Percentiles rank a stretch among this genome's conserved stretches.
phyloP scores from a whole-genome alignment of 2,797 vertebrate genomes.

The Enteromius trimaculatus region DNA sequence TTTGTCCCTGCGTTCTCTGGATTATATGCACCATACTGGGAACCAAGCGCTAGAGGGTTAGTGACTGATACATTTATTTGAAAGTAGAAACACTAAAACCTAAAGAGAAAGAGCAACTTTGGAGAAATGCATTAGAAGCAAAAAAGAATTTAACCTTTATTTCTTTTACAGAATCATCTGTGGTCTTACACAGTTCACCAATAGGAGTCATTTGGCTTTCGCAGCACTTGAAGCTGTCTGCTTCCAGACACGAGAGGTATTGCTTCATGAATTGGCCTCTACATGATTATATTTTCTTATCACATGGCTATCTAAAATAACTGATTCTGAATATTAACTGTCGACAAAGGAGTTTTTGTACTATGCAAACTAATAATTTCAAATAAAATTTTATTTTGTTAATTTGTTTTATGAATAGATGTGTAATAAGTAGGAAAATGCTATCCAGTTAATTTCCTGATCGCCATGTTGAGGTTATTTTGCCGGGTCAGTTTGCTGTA shows the following conservation, averaged over 20 bases:
- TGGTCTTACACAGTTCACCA: constrained; percentile 97
- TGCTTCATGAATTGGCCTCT: neutral
- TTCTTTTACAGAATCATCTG: constrained; percentile 88
- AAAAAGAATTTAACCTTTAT: neutral
- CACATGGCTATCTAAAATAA: neutral
- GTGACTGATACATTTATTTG: constrained; percentile 43
- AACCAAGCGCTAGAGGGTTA: constrained; percentile 95
- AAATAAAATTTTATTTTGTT: neutral
- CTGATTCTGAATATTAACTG: neutral
- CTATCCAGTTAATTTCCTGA: neutral
- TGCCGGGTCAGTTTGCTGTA: neutral
- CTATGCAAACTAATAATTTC: neutral
- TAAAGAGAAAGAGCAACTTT: neutral
- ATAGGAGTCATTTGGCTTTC: constrained; percentile 93
- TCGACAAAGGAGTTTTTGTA: neutral
- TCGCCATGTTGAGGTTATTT: neutral
- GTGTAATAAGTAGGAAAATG: neutral
- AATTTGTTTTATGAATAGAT: neutral
- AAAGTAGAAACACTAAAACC: neutral
- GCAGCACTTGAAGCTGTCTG: constrained; percentile 96
- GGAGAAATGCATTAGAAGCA: neutral
- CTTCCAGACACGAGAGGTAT: constrained; percentile 96
- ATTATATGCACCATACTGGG: constrained; percentile 97
- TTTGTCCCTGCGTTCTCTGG: constrained; percentile 98
- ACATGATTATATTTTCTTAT: neutral